Base-by-base conservation (phyloP, 2,888 invertebrate genomes). In the Hirtodrosophila trivittata region DNA sequence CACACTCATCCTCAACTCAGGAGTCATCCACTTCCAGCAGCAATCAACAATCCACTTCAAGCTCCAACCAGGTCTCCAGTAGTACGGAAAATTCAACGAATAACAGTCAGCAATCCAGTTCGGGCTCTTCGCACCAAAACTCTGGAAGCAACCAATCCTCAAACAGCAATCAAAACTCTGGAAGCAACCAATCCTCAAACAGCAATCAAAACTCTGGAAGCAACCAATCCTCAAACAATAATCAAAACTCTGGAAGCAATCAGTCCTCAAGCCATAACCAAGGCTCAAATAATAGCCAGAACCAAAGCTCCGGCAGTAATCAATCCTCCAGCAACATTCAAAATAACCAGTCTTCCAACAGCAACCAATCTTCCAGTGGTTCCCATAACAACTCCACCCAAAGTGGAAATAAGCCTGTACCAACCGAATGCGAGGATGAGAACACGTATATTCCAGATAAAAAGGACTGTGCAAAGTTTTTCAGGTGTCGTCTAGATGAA, bases 381-480 rank as follows among this genome's bases (percentile, higher is more conserved):
- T 43, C 67, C 12, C 56, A 21, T 39, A 67, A 38, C 14, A 46
- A 55, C 26, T 16, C 64, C 10, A 45, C 32, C 32, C 45, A 60
- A n/a, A 42, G 5, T 30, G n/a, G 6, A 8, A 66, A 18, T 41
- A 63, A 70, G 1, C 74, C 78, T 1, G 60, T 51, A 12, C 35
- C 68, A 1, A 62, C 62, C 0, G 66, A 87, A 41, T 92, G 92
- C 52, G 71, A 67, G 6, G 67, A 86, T 13, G 91, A 91, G 46
- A 91, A 91, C 18, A 87, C 81, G 14, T 92, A 91, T 68, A 77
- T 92, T 10, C 86, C 90, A 0, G 91, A 92, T 75, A 66, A 85
- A n/a, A 59, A 82, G 1, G 91, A 93, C 68, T 93, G 93, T 60
- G 91, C 89, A 32, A 93, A 93, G 69, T 93, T 93, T 86, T 93